Evolutionary conservation across 2,888 invertebrate species (phyloP), one percentile per base, ranked within the genome.

Genomic region (Euzophera pinguis): DNA sequence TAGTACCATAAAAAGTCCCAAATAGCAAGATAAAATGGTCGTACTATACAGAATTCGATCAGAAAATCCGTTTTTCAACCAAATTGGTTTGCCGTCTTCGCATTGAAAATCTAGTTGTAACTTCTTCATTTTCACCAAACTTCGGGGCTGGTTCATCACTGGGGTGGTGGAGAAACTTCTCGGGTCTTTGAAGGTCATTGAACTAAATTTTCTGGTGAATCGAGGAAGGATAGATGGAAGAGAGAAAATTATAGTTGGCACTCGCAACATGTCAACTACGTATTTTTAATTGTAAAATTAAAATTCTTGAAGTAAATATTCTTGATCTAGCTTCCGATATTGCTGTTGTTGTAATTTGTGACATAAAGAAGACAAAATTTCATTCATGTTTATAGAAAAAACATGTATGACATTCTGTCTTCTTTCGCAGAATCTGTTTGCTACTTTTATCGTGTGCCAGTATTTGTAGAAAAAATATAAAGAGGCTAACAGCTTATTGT

Each of bases 11-110:
- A 59, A 14, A 0, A 63, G 2, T 0, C 71, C 72, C 1, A 59
- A 14, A 7, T 42, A 43, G 13, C 60, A 59, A 0, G 49, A 14
- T 0, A 71, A 32, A 4, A 69, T 16, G 0, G 76, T 76, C 0
- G 55, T 4, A 0, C 50, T 43, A 10, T 73, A 76, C 3, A 76
- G 41, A 0, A 68, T 3, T 1, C 71, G 57, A 52, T 75, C 75
- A 6, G 54, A 42, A 0, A 75, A 53, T 0, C 75, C 76, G 0
- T 53, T 50, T 50, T 75, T 75, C 29, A 76, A 37, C 50, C 53
- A 67, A 0, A 75, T 52, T 0, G 75, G 76, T 0, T 61, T 59
- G 0, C 73, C 75, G 52, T 76, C 75, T n/a, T 69, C 70, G 10
- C 65, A 61, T 16, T 76, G 76, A 27, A 54, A 73, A 13, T 73